These are phyloP conservation scores for Eulithis prunata DNA, from an alignment of 2,888 invertebrate genomes.

Conservation along the genomic window DNA sequence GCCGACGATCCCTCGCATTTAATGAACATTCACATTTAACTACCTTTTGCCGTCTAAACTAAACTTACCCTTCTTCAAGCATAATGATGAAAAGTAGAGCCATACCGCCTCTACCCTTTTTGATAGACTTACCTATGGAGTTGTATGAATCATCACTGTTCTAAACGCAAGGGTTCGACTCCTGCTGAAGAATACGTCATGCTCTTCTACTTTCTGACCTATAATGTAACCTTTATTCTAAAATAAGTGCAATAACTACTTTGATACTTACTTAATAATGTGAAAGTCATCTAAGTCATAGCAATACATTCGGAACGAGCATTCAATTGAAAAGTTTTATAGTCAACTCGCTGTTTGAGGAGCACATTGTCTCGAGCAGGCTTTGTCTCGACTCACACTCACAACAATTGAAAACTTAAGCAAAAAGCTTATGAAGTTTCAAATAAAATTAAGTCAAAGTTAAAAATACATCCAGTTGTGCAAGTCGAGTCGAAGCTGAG, in stretches of 20 bases:
- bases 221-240: no score
- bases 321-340: slow-evolving; percentile 5
- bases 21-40: slow-evolving; percentile 11
- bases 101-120: no score
- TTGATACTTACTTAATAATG: no score
- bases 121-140: no score
- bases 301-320: not conserved
- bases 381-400: slow-evolving; percentile 10
- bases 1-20: no score
- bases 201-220: no score
- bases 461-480: slow-evolving; percentile 22
- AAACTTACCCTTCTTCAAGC: not conserved
- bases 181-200: no score
- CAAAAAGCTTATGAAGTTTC: slow-evolving; percentile 21
- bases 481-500: slow-evolving; percentile 15
- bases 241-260: no score
- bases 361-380: slow-evolving; percentile 11
- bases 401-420: slow-evolving; percentile 11
- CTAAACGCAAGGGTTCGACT: no score
- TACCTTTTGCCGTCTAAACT: not conserved
- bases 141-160: no score
- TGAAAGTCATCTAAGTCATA: not conserved
- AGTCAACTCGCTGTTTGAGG: slow-evolving; percentile 11
- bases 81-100: no score
- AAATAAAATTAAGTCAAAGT: slow-evolving; percentile 21